Evolutionary conservation across 1,140 invertebrate genomes (phyloP).

Genomic region (Lethrus apterus): DNA sequence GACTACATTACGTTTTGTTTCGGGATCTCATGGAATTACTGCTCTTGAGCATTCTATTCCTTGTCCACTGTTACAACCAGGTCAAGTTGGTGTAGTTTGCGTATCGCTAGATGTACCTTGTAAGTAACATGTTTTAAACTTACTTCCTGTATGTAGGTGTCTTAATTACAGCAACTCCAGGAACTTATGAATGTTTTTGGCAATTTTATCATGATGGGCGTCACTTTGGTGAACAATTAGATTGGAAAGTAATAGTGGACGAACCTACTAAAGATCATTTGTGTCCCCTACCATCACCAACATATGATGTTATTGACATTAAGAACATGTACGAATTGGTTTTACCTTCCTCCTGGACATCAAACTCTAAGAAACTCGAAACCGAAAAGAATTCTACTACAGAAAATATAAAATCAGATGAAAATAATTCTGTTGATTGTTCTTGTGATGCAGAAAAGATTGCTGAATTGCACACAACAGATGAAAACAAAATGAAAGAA

Average conservation of each 20-base stretch:
- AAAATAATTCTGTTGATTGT: too few species aligned
- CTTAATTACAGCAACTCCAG: constrained; percentile 28
- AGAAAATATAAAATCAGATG: too few species aligned
- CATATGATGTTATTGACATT: constrained; percentile 11
- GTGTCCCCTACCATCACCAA: neutral
- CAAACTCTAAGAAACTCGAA: neutral
- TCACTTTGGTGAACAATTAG: constrained; percentile 38
- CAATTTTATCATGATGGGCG: constrained; percentile 37
- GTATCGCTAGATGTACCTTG: constrained; percentile 35
- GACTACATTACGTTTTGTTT: constrained; percentile 36
- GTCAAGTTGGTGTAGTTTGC: constrained; percentile 33
- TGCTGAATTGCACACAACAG: too few species aligned
- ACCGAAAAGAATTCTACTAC: constrained; percentile 11
- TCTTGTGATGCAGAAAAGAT: too few species aligned
- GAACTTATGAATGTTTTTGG: constrained; percentile 40
- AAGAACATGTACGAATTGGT: constrained; percentile 3
- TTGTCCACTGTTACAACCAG: constrained; percentile 36
- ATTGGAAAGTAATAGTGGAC: constrained; percentile 33
- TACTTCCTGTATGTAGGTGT: neutral
- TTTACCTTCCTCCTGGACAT: neutral
- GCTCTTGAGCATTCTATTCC: constrained; percentile 25
- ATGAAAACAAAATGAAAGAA: too few species aligned
- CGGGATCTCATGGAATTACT: constrained; percentile 33
- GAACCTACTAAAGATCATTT: neutral
- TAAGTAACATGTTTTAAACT: constrained; percentile 25